Base-by-base conservation (phyloP, 2,113 vertebrate species). In the Eolophus roseicapilla region DNA sequence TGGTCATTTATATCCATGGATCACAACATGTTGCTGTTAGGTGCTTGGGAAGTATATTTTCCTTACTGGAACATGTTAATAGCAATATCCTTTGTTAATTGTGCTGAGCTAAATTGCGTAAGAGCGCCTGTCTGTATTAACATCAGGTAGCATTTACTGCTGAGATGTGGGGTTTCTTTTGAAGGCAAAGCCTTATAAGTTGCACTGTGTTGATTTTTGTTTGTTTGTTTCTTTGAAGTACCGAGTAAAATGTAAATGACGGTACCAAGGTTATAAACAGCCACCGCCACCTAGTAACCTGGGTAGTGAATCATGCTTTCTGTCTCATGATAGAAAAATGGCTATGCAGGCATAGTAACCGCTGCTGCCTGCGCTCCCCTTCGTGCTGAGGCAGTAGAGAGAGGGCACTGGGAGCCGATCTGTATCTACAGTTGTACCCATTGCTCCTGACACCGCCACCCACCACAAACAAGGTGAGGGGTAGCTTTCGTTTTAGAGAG, bases 1-100 rank as follows among this genome's bases (percentile, higher is more conserved):
- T 96, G 91, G 92, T 88, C 95, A 70, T 96, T 95, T 97, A 95
- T 93, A 96, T 93, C 92, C 82, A 41, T 17, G n/a, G 91, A 92
- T 96, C 89, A 70, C 92, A 94, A 84, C 77, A 46, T 44, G 82
- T 82, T 96, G 86, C 52, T 94, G 18, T 74, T 92, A 92, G 70
- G 70, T 71, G 69, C 81, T 86, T 79, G 95, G 57, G 57, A 95
- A 95, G 57, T 64, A 55, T 10, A 35, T 86, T 93, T 94, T 88
- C 71, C 63, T 80, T 90, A 87, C 82, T 89, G 79, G 53, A 78
- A 6, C 69, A 78, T 37, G 52, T 88, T 95, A 85, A 91, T 94
- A 82, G 64, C 35, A 52, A 79, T 84, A 92, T 69, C n/a, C 69
- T 90, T 92, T 93, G 69, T 92, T 97, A 90, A 77, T 83, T 94